Evolutionary conservation across 2,113 vertebrate species (phyloP), one percentile per base, ranked within the genome.

Genomic region (Dendrocopos noguchii): DNA sequence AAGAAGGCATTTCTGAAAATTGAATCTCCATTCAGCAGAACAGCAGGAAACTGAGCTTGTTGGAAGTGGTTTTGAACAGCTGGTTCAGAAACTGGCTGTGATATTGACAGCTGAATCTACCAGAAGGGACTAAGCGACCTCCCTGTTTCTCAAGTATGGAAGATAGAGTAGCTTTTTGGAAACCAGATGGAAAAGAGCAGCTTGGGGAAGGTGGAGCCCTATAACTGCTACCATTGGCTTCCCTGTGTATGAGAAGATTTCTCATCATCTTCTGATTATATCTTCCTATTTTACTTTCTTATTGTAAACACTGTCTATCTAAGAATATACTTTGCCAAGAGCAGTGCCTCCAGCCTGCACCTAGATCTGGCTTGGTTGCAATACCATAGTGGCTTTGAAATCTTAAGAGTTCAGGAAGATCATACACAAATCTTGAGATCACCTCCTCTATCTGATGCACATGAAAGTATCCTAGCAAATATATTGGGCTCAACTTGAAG

Each of bases 141-240:
- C 80, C 83, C 57, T 83, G 53, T 72, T 91, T 90, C 65, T 91
- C 73, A 84, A 86, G 44, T 34, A 68, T 44, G 31, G 28, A 75
- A 71, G 72, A 53, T 18, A 39, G 73, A 74, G 31, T 63, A 85
- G 82, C 28, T 83, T 80, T 93, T 90, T 77, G 78, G 80, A 72
- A 88, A 88, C 68, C 95, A 94, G 90, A 91, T 88, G 94, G 94
- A 33, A 76, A 61, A 90, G 80, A 93, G 79, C 96, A 94, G 94
- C 86, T 92, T 95, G 92, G 71, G 73, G 80, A 95, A 70, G 74
- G 67, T 88, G 57, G 61, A 95, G 39, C 31, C 57, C 53, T 74
- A 2, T 92, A 90, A 70, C 55, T 92, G 73, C 9, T 92, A 66
- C 29, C 90, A 65, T 4, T 88, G 80, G 12, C 65, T 94, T 93